These are phyloP conservation scores for Sialia sialis DNA, from an alignment of 2,113 vertebrate genomes.

Conservation along the genomic window DNA sequence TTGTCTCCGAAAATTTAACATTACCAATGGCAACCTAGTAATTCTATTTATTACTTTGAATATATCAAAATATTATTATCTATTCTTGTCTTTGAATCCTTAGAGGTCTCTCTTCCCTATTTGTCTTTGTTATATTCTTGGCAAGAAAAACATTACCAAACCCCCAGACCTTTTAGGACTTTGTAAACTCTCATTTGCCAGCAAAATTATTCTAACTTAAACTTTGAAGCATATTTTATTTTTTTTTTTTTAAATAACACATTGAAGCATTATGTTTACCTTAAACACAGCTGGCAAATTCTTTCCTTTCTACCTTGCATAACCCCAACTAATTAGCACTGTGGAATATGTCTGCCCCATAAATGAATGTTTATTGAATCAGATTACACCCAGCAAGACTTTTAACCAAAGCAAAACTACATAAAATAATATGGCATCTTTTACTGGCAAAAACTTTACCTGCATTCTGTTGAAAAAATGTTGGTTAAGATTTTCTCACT, in stretches of 20 bases:
- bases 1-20: not conserved
- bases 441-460: not conserved
- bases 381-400: not conserved
- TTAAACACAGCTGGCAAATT: not conserved
- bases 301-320: not conserved
- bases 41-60: not conserved
- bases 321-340: not conserved
- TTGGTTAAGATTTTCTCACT: not conserved
- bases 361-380: not conserved
- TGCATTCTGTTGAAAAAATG: not conserved
- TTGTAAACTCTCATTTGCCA: not conserved
- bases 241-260: not conserved
- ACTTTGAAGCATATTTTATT: not conserved
- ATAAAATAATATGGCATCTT: not conserved
- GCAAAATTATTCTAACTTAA: not conserved
- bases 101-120: not conserved
- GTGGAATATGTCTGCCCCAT: not conserved
- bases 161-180: not conserved
- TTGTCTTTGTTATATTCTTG: not conserved
- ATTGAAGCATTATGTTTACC: not conserved
- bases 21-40: not conserved
- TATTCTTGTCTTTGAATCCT: not conserved
- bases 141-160: not conserved
- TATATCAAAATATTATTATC: not conserved
- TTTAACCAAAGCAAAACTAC: not conserved